Evolutionary conservation across 2,797 vertebrate genomes (phyloP).

Genomic region (Oceanodroma leucorhoa): DNA sequence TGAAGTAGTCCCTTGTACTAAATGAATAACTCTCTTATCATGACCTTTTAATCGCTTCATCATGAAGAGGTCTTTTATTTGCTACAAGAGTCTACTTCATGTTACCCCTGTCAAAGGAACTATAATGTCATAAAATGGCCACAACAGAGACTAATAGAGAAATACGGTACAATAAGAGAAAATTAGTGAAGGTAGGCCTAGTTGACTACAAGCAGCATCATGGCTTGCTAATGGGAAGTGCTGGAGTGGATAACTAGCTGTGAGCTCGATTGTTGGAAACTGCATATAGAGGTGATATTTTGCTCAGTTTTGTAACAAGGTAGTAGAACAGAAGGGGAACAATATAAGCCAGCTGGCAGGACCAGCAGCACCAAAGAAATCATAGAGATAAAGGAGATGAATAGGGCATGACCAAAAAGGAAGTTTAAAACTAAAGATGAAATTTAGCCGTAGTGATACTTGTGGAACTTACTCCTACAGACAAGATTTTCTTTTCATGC

Average conservation of each 20-base stretch:
- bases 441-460: neutral
- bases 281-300: neutral
- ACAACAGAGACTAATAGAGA: conserved; percentile 2
- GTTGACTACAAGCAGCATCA: conserved; percentile 4
- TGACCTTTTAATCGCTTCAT: conserved; percentile 60
- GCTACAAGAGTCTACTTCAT: conserved; percentile 34
- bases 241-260: neutral
- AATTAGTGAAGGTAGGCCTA: conserved; percentile 28
- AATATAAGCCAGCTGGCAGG: neutral
- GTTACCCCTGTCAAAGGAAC: neutral
- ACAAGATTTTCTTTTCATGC: neutral
- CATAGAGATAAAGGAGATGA: neutral
- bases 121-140: neutral
- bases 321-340: neutral
- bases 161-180: conserved; percentile 1
- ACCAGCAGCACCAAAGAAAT: conserved; percentile 4
- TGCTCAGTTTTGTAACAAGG: neutral
- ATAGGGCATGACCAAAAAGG: neutral
- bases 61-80: conserved; percentile 42
- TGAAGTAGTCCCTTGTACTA: conserved; percentile 33
- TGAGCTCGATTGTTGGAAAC: conserved; percentile 18
- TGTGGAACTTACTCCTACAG: neutral
- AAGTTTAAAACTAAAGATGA: neutral
- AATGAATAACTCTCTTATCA: conserved; percentile 55
- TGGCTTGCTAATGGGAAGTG: conserved; percentile 36